Conservation (phyloP, 2,797 vertebrate genomes). For the Knipowitschia caucasica region DNA sequence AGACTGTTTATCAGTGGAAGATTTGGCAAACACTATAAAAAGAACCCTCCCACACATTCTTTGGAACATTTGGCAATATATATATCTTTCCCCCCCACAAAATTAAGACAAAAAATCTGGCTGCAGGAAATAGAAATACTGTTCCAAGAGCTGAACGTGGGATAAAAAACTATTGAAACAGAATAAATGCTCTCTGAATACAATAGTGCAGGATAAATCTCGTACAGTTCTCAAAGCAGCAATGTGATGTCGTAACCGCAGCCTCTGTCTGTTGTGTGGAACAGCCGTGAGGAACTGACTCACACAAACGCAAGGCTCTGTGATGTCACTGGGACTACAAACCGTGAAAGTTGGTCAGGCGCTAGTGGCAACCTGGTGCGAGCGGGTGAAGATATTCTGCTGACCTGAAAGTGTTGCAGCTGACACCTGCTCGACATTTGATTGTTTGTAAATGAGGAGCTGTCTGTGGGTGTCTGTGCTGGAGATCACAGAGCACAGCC, state of each 20-base stretch:
- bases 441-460: conserved; percentile 54
- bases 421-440: conserved; percentile 47
- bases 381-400: conserved; percentile 38
- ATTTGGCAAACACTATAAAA: conserved; percentile 70
- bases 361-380: conserved; percentile 34
- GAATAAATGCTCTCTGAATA: neutral
- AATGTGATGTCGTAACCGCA: neutral
- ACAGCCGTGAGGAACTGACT: conserved; percentile 55
- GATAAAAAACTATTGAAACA: neutral
- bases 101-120: conserved; percentile 39
- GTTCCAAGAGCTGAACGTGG: neutral
- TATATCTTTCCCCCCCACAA: conserved; percentile 54
- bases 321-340: conserved; percentile 38
- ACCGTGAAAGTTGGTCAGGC: conserved; percentile 40
- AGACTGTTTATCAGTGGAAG: conserved; percentile 48
- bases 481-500: conserved; percentile 46
- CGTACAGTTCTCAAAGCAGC: neutral
- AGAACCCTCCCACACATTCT: conserved; percentile 67
- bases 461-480: conserved; percentile 40
- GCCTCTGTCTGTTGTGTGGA: conserved; percentile 44
- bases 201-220: too few relatives aligned
- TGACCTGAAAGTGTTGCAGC: conserved; percentile 19
- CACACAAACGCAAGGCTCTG: conserved; percentile 33
- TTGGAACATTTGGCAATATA: conserved; percentile 51
- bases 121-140: conserved; percentile 35